Conservation (phyloP, 2,888 invertebrate species). For the Carcina quercana region DNA sequence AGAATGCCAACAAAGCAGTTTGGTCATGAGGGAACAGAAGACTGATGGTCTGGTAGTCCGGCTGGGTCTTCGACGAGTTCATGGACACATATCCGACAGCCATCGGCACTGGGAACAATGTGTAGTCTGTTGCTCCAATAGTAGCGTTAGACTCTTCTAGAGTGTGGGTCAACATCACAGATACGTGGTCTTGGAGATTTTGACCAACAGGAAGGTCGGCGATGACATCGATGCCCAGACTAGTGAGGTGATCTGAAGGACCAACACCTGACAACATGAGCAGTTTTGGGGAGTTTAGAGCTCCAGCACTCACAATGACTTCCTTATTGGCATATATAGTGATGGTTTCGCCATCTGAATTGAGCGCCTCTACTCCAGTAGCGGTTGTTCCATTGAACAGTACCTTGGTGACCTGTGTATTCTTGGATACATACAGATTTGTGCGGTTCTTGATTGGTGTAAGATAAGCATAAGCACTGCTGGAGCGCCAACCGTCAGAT, state of each 20-base stretch:
- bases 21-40: not conserved
- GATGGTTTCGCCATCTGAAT: conserved; percentile 11
- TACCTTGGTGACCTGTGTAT: conserved; percentile 13
- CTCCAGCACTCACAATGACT: conserved; percentile 46
- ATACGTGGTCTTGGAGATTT: conserved; percentile 30
- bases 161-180: conserved; percentile 5
- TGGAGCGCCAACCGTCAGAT: conserved; percentile 36
- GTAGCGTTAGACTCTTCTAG: not conserved
- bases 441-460: conserved; percentile 26
- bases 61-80: conserved; percentile 11
- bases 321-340: conserved; percentile 26
- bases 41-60: not conserved
- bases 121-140: too few relatives aligned
- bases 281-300: conserved; percentile 32
- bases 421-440: conserved; percentile 64
- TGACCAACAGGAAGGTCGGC: conserved; percentile 30
- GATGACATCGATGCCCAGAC: conserved; percentile 23
- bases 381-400: conserved; percentile 13
- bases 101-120: conserved; percentile 1
- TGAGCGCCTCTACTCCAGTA: conserved; percentile 14
- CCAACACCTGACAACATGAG: conserved; percentile 28
- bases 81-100: conserved; percentile 14
- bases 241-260: conserved; percentile 51
- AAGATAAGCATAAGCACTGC: not conserved
- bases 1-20: not conserved